phyloP scores from a whole-genome alignment of 1,140 invertebrate species.

The Vanessa atalanta region DNA sequence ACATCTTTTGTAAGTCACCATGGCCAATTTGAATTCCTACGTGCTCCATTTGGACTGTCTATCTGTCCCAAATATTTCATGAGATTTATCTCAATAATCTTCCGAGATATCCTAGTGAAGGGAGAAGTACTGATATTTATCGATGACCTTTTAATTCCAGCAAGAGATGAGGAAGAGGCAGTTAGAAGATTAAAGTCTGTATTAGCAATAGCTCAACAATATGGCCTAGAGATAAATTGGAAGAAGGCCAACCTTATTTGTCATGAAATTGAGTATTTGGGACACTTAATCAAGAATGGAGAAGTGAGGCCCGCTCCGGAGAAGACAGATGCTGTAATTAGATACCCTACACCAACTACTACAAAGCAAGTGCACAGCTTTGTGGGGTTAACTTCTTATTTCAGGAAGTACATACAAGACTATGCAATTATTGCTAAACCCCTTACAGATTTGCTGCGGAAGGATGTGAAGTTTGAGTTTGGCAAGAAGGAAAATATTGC shows the following conservation, averaged over 20 bases:
- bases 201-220: not conserved
- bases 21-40: constrained; percentile 36
- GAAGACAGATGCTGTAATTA: constrained; percentile 52
- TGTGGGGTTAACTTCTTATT: constrained; percentile 59
- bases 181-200: not conserved
- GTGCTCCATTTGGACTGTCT: constrained; percentile 31
- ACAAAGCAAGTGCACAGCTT: constrained; percentile 57
- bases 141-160: constrained; percentile 8
- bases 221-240: constrained; percentile 1
- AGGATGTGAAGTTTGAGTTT: constrained; percentile 33
- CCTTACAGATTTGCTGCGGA: constrained; percentile 50
- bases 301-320: constrained; percentile 43
- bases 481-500: not conserved
- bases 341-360: constrained; percentile 49
- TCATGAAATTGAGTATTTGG: not conserved
- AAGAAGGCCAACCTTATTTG: not conserved
- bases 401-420: constrained; percentile 60
- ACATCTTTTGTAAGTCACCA: constrained; percentile 37
- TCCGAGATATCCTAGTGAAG: constrained; percentile 1
- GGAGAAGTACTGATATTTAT: not conserved
- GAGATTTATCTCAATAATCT: constrained; percentile 24
- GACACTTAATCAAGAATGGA: constrained; percentile 42
- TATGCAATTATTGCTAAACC: constrained; percentile 57
- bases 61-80: constrained; percentile 35
- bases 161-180: not conserved